phyloP scores from a whole-genome alignment of 2,888 invertebrate genomes.

The Alloplasta piceator region DNA sequence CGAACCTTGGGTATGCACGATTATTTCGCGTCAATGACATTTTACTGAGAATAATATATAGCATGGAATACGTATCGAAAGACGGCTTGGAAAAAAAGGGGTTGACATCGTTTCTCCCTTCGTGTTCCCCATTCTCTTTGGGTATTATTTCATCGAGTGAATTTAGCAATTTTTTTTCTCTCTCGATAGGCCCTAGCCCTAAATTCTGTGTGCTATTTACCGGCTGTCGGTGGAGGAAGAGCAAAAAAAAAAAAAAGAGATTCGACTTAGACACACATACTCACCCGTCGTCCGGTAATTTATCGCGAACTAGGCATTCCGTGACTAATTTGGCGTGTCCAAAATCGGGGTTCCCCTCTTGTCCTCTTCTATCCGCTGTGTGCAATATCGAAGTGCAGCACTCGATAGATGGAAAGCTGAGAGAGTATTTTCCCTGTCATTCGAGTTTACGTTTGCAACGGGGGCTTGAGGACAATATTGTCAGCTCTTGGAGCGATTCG shows the following conservation, averaged over 20 bases:
- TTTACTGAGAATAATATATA: constrained; percentile 36
- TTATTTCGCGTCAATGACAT: constrained; percentile 28
- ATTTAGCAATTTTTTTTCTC: constrained; percentile 43
- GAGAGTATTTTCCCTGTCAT: constrained; percentile 70
- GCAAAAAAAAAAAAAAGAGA: constrained; percentile 27
- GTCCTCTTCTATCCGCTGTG: background rate
- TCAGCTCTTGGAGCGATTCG: constrained; percentile 80
- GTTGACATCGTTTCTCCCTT: constrained; percentile 7
- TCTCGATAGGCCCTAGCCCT: background rate
- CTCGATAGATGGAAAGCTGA: constrained; percentile 50
- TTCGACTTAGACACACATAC: constrained; percentile 47
- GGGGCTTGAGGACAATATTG: constrained; percentile 75
- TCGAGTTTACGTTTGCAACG: constrained; percentile 76
- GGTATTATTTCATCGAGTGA: constrained; percentile 48
- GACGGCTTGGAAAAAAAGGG: constrained; percentile 19
- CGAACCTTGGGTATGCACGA: background rate
- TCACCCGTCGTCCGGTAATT: constrained; percentile 73
- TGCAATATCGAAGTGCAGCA: constrained; percentile 77
- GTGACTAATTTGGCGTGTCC: constrained; percentile 80
- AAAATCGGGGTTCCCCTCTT: constrained; percentile 71
- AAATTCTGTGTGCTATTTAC: background rate
- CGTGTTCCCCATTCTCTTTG: constrained; percentile 21
- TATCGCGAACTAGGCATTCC: constrained; percentile 76
- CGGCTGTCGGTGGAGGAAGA: background rate
- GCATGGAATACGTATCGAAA: constrained; percentile 26